A percentile compares a stretch with the other conserved stretches of the same genome.
Evolutionary conservation across 2,113 vertebrate genomes (phyloP).

Genomic region (Patagioenas fasciata): DNA sequence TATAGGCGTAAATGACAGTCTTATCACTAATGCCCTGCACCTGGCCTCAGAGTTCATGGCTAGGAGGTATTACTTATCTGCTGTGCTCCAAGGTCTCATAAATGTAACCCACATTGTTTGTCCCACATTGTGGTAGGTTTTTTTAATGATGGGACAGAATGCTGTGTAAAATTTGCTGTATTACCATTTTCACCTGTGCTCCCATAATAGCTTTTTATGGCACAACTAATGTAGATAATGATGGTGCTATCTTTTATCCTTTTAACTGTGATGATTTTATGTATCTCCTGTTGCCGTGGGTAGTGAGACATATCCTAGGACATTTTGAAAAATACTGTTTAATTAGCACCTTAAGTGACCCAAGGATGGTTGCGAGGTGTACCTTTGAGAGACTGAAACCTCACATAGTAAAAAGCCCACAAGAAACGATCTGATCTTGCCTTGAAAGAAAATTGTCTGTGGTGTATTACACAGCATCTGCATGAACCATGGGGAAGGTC

Average conservation of each 20-base stretch:
- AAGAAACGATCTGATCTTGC: not conserved
- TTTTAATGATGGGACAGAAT: not conserved
- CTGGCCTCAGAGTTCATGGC: not conserved
- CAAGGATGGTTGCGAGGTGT: not conserved
- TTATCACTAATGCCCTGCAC: not conserved
- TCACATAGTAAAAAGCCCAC: fast-evolving
- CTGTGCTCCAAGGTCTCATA: not conserved
- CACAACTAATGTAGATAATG: not conserved
- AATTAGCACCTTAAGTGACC: not conserved
- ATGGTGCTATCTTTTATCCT: not conserved
- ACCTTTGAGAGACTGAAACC: not conserved
- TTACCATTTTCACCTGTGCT: not conserved
- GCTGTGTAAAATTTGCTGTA: not conserved
- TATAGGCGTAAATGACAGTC: not conserved
- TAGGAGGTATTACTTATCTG: not conserved
- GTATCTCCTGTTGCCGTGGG: not conserved
- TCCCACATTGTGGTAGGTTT: not conserved
- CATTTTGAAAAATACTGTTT: not conserved
- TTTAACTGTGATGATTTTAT: not conserved
- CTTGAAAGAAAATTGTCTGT: not conserved
- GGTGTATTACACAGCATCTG: not conserved
- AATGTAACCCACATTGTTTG: not conserved
- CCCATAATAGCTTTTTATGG: not conserved
- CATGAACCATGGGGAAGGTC: not conserved
- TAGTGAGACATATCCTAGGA: not conserved